Evolutionary conservation across 2,113 vertebrate genomes (phyloP), one percentile per base, ranked within the genome.

Genomic region (Phalacrocorax carbo): DNA sequence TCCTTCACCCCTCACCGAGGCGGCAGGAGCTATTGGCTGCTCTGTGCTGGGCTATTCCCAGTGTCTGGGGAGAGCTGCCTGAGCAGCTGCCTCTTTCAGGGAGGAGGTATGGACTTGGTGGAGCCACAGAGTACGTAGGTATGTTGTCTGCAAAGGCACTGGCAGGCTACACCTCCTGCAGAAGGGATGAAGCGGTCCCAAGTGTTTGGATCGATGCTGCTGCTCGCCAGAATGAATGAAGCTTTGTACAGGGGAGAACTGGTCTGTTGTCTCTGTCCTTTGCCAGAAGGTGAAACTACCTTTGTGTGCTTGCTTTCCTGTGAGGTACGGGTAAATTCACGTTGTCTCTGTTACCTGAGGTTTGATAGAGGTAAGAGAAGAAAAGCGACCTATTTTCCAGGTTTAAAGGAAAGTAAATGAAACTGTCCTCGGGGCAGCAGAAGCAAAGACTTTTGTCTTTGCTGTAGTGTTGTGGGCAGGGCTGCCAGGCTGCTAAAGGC

Each of bases 341-440:
- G 0, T 60, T 92, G 36, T 90, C 42, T 80, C n/a, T 95, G 61
- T 57, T 94, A 85, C 77, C 58, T 61, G 52, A 91, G 77, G 36
- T 96, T 86, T 84, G 86, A 79, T 79, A 72, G 86, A 89, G 66
- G 57, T 49, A 71, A 2, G 4, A 90, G 92, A 75, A 88, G 65
- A 92, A 79, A 89, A 94, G 73, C 9, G 0, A 95, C 78, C 86
- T 94, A 87, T 96, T 95, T 97, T 95, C 61, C 48, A 82, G 66
- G 61, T 97, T 94, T 93, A 94, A 95, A 94, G 61, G 81, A 71
- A 94, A 81, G 81, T 91, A 88, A 91, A 95, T 94, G 77, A 97
- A 95, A 65, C 91, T 82, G 65, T 89, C 86, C 94, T 95, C 27
- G 0, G 89, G 91, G 91, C 62, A 95, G 86, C 82, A 93, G 88